Conservation (phyloP, 2,113 vertebrate genomes). For the Nanorana parkeri region DNA sequence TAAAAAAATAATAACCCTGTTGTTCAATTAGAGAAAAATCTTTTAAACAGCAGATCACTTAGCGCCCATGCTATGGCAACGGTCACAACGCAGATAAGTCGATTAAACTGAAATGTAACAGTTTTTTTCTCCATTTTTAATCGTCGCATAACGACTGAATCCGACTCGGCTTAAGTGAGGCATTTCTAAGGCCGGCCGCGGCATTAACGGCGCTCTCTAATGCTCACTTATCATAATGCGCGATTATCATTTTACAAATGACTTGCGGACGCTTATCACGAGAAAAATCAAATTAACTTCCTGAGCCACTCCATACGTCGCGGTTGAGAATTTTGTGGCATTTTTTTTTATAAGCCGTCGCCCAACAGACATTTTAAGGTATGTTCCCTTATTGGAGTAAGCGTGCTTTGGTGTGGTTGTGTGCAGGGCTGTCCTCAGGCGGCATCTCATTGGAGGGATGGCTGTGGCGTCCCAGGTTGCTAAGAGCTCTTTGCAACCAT, state of each 20-base stretch:
- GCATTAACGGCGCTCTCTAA: slow-evolving; percentile 11
- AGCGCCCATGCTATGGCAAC: too few relatives aligned
- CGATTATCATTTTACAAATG: slow-evolving; percentile 38
- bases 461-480: too few relatives aligned
- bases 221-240: slow-evolving; percentile 48
- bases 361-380: too few relatives aligned
- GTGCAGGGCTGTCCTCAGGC: too few relatives aligned
- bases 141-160: background rate
- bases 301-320: background rate
- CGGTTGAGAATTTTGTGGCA: background rate
- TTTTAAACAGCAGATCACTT: background rate
- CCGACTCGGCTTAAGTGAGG: background rate
- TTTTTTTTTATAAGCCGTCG: too few relatives aligned
- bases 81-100: background rate
- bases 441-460: too few relatives aligned
- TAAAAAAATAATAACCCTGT: too few relatives aligned
- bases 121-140: slow-evolving; percentile 22
- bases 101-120: background rate
- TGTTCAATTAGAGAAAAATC: too few relatives aligned
- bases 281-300: slow-evolving; percentile 39
- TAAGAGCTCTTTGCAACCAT: too few relatives aligned
- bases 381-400: too few relatives aligned
- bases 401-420: too few relatives aligned
- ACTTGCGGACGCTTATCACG: slow-evolving; percentile 19
- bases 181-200: background rate